phyloP scores from a whole-genome alignment of 2,113 vertebrate genomes.

The Eretmodus cyanostictus region DNA sequence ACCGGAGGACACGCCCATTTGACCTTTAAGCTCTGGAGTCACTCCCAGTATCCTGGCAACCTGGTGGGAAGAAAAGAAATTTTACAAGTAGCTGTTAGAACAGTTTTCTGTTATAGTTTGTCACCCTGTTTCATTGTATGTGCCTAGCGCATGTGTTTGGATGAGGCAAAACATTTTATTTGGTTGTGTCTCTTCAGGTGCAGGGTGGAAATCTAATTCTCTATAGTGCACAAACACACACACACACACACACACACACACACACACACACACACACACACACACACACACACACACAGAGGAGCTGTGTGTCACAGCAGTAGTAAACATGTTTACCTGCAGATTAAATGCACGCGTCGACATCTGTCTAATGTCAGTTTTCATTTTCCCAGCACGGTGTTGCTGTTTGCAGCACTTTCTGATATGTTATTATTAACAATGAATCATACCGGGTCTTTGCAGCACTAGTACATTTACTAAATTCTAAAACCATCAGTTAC shows the following conservation, averaged over 20 bases:
- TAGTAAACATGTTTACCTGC: neutral
- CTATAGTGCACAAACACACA: neutral
- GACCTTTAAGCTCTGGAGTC: conserved; percentile 78
- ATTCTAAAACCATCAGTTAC: neutral
- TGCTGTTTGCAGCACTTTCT: neutral
- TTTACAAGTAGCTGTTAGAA: neutral
- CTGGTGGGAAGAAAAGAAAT: conserved; percentile 59
- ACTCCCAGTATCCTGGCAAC: conserved; percentile 87
- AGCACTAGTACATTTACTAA: neutral
- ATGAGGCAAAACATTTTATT: neutral
- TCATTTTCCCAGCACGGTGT: neutral
- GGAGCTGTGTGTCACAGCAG: neutral
- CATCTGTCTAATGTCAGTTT: neutral
- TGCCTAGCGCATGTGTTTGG: neutral
- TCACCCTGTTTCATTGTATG: neutral
- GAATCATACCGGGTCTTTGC: neutral
- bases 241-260: neutral
- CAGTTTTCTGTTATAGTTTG: neutral
- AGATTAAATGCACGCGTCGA: neutral
- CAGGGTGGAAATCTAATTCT: neutral
- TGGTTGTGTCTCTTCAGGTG: neutral
- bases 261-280: accelerated
- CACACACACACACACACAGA: neutral
- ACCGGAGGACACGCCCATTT: conserved; percentile 89
- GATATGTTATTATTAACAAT: neutral